Percentiles rank a stretch among this genome's conserved stretches.
Evolutionary conservation across 2,113 vertebrate species (phyloP).

Genomic region (Nesogale talazaci): DNA sequence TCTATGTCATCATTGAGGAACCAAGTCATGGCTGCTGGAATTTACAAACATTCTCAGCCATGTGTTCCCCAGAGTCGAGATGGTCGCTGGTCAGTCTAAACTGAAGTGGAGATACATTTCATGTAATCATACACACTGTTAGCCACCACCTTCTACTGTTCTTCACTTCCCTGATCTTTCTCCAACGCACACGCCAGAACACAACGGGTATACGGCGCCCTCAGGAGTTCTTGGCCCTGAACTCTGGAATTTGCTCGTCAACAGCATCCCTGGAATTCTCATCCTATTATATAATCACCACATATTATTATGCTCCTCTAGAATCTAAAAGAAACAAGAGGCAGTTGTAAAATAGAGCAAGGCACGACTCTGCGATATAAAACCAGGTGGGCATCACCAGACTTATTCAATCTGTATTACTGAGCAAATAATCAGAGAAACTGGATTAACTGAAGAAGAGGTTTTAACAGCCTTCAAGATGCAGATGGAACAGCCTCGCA

Average conservation of each 20-base stretch:
- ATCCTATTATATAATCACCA: rapidly evolving
- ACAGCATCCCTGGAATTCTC: neutral
- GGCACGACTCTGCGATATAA: no score
- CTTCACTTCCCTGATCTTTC: neutral
- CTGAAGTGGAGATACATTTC: neutral
- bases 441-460: no score
- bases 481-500: no score
- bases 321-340: no score
- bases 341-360: no score
- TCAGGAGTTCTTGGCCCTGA: neutral
- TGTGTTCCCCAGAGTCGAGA: neutral
- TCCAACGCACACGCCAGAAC: neutral
- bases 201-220: neutral
- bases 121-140: rapidly evolving
- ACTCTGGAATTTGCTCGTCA: neutral
- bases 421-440: no score
- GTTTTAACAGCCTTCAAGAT: no score
- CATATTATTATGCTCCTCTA: neutral
- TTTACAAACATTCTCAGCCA: neutral
- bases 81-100: neutral
- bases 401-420: no score
- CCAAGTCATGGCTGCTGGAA: neutral
- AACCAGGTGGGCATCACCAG: no score
- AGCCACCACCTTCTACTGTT: neutral
- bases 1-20: neutral